Base-by-base conservation (phyloP, 23 tunicate genomes). In the Halocynthia aurantium region DNA sequence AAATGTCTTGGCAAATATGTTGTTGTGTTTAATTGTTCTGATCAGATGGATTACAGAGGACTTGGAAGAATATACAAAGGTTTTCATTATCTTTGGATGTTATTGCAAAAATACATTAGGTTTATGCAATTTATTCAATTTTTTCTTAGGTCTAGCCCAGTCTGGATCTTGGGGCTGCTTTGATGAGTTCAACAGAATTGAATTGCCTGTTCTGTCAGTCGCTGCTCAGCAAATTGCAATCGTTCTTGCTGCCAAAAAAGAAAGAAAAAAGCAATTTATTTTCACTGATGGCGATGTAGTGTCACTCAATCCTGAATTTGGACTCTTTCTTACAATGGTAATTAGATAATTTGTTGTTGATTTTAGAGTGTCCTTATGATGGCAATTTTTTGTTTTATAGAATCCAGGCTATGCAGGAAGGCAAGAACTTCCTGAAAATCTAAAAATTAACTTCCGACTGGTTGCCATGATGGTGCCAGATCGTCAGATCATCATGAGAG, bases 391-490 rank as follows among this genome's bases (percentile, higher is more conserved):
- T 31, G 5, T 65, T 11, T 65, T 80, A 22, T 65, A 87, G 98
- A 93, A 93, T 72, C 98, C 98, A 20, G 98, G 98, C 6, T 93
- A 93, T 81, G 98, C 98, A 50, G 98, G 98, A 15, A 60, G 98
- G 51, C 98, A 93, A 65, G 98, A 93, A 67, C 73, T 93, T 11
- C 98, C 98, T 5, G 98, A 93, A 80, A 93, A 93, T 60, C 57
- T 93, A 70, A 93, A 93, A 67, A 93, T 93, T 7, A 93, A 87
- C 75, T 93, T 93, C 77, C 86, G 98, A 6, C 78, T 88, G 67
- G 93, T 88, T 40, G 98, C 98, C 22, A 93, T 93, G 98, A 93
- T 93, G 98, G 98, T 93, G 7, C 98, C 98, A 8, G 98, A 93
- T 79, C 89, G 98, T 18, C 98, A 93, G 73, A 93, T 93, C 58